These are phyloP conservation scores for Periphyllus acericola DNA, from an alignment of 2,888 invertebrate genomes.

Conservation along the genomic window DNA sequence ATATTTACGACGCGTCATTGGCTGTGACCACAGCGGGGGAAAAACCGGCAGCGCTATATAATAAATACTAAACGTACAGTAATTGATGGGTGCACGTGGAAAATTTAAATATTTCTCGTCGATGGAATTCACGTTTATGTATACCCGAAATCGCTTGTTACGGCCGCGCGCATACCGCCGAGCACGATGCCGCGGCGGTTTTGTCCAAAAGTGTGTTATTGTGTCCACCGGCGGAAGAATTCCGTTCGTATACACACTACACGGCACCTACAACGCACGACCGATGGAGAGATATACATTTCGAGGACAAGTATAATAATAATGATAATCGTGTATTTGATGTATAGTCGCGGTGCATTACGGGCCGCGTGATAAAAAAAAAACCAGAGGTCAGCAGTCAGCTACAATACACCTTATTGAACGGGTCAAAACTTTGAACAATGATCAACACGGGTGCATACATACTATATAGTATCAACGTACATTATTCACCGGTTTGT, in stretches of 20 bases:
- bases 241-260: not conserved
- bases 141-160: constrained; percentile 2
- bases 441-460: not conserved
- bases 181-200: not conserved
- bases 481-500: too few species aligned
- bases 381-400: not conserved
- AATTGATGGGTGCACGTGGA: constrained; percentile 46
- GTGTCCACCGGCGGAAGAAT: not conserved
- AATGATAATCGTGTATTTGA: not conserved
- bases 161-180: not conserved
- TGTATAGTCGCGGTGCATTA: not conserved
- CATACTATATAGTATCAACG: too few species aligned
- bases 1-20: constrained; percentile 22
- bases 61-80: constrained; percentile 9
- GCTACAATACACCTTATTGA: not conserved
- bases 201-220: not conserved
- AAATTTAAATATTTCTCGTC: constrained; percentile 49
- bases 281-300: not conserved
- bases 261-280: not conserved
- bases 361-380: not conserved
- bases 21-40: not conserved
- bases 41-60: constrained; percentile 29
- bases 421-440: not conserved
- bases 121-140: constrained; percentile 5
- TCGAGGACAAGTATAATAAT: not conserved